Evolutionary conservation across 2,113 vertebrate genomes (phyloP), one percentile per base, ranked within the genome.

Genomic region (Zootoca vivipara): DNA sequence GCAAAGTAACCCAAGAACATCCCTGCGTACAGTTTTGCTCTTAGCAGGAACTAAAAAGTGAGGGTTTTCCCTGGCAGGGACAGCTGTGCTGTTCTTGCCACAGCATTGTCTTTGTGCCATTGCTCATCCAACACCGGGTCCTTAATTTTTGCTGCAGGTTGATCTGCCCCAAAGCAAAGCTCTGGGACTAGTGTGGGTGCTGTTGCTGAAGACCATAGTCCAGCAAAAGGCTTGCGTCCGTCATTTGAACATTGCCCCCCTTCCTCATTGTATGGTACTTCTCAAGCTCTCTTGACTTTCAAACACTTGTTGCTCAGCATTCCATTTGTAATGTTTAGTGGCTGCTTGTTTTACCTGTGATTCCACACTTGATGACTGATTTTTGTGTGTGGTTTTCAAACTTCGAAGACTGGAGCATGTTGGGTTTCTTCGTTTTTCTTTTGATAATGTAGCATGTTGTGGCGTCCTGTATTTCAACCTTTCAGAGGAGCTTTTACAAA

Each of bases 371-470:
- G 77, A 86, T 80, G 69, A 85, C 74, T 75, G 67, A 74, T 86
- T 88, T 92, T 85, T 85, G 58, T 0, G 1, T 89, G 82, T 91
- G 82, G 93, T 84, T 92, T 85, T 88, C 30, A 89, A 89, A 65
- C 74, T 35, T 86, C 73, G 83, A 82, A 85, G 40, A 87, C 56
- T 74, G 89, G 83, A 92, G 89, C 92, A 90, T 92, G 92, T 30
- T 7, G 26, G 26, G 30, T 58, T 9, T 46, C 28, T 26, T 15
- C n/a, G 4, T 42, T 35, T 35, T 22, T 38, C 40, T 94, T 91
- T 92, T 84, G 83, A 85, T 56, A 7, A 33, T 40, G 73, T 91
- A 91, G 89, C 90, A 87, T 79, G 90, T 93, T 82, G 85, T 87
- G 84, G 89, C 87, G 69, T 89, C 38, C 40, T 87, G 0, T 0